Percentiles rank a stretch among this genome's conserved stretches.
These are phyloP conservation scores for Loriculus beryllinus DNA, from an alignment of 2,797 vertebrate genomes.

Conservation along the genomic window DNA sequence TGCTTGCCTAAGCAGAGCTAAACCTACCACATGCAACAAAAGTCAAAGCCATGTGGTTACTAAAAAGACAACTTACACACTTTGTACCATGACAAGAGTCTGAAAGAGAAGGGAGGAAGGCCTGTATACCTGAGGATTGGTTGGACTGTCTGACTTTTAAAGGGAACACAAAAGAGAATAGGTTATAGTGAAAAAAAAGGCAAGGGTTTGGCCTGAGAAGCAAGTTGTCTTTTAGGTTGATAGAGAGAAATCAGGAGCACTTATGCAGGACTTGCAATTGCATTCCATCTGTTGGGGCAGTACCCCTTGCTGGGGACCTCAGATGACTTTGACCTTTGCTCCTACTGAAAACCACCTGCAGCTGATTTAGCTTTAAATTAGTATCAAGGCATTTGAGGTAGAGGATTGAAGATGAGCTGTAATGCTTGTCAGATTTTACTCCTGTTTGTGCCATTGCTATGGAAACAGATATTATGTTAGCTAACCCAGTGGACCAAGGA, in stretches of 20 bases:
- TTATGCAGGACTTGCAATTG: neutral
- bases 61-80: neutral
- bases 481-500: neutral
- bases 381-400: neutral
- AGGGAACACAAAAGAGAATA: neutral
- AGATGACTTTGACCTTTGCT: neutral
- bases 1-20: neutral
- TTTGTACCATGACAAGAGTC: neutral
- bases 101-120: neutral
- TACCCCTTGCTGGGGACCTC: neutral
- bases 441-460: neutral
- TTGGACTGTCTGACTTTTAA: neutral
- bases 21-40: neutral
- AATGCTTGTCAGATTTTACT: neutral
- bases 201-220: neutral
- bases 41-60: neutral
- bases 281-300: neutral
- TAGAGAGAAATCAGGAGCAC: neutral
- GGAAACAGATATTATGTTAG: neutral
- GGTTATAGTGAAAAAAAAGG: neutral
- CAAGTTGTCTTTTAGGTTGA: neutral
- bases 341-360: neutral
- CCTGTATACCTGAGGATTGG: neutral
- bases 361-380: neutral
- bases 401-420: neutral